Percentiles rank a stretch among this genome's conserved stretches.
Evolutionary conservation across 92 coral and sea anemone species (phyloP).

Genomic region (Desmophyllum pertusum): DNA sequence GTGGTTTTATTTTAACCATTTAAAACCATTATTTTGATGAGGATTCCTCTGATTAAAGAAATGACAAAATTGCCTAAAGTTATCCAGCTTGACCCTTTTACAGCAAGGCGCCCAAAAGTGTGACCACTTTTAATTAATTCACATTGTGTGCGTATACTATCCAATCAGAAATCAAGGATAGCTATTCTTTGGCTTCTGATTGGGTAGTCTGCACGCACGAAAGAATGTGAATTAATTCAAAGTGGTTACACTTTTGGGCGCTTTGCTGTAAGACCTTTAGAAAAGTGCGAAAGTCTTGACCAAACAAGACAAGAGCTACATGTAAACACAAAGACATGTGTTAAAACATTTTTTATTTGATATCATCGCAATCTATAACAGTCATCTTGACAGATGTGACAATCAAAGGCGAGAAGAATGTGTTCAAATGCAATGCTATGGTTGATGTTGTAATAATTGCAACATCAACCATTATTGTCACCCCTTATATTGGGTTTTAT

Average conservation of each 20-base stretch:
- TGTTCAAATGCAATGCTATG: background rate
- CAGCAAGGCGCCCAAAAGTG: too few species aligned
- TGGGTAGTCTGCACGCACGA: too few species aligned
- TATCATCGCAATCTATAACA: background rate
- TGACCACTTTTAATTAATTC: too few species aligned
- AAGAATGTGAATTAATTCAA: too few species aligned
- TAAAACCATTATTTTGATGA: background rate
- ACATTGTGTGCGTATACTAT: too few species aligned
- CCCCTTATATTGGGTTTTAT: background rate
- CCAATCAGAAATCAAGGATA: too few species aligned
- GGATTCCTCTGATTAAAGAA: background rate
- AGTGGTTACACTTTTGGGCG: too few species aligned
- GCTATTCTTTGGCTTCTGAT: too few species aligned
- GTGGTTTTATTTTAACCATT: too few species aligned
- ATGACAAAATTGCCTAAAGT: background rate
- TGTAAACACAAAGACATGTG: background rate
- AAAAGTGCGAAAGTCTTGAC: background rate
- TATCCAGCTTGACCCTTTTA: background rate
- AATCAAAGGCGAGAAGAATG: background rate
- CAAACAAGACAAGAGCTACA: background rate
- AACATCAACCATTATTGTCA: too few species aligned
- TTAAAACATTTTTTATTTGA: background rate
- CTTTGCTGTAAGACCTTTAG: background rate
- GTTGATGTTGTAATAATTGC: background rate
- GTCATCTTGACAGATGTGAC: background rate